Evolutionary conservation across 2,888 invertebrate species (phyloP), one percentile per base, ranked within the genome.

Genomic region (Anodontia alba): DNA sequence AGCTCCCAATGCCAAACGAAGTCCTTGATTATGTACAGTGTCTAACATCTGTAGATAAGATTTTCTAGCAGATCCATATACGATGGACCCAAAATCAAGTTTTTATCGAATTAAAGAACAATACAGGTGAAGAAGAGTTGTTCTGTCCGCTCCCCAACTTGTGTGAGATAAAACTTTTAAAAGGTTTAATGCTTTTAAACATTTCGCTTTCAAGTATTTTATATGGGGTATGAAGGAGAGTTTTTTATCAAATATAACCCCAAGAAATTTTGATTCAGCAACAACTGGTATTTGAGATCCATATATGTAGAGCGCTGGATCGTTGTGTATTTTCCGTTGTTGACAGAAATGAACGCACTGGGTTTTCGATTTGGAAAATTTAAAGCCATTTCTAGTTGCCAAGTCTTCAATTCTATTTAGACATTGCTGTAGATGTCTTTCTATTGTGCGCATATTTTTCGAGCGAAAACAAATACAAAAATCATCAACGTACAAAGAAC

Each of bases 181-280:
- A 42, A 86, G 5, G 49, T 86, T 79, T 12, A 86, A 26, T 42
- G 78, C 49, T 72, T 81, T 78, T 33, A 69, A 71, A 49, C 82
- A 85, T 73, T 76, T 82, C 31, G 43, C 51, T 26, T 68, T 75
- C 0, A 80, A 42, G 46, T 70, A 57, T 49, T 76, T 73, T 15
- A 83, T 78, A 23, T 83, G 81, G 7, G 81, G 80, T 36, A 73
- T 72, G 74, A 81, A 81, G 23, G 76, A 70, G 12, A 84, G 69
- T 57, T 80, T 84, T n/a, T 38, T 71, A 54, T 86, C 86, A 80
- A 86, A 84, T 23, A 80, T 51, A n/a, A 80, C 46, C 0, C 86
- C 86, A 1, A 81, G 43, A 67, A 81, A 81, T 71, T 81, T 86
- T 8, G 69, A 43, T 51, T 81, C 67, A 1, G 67, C 46, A 8